Evolutionary conservation across 2,888 invertebrate genomes (phyloP).

Genomic region (Acronicta alni): DNA sequence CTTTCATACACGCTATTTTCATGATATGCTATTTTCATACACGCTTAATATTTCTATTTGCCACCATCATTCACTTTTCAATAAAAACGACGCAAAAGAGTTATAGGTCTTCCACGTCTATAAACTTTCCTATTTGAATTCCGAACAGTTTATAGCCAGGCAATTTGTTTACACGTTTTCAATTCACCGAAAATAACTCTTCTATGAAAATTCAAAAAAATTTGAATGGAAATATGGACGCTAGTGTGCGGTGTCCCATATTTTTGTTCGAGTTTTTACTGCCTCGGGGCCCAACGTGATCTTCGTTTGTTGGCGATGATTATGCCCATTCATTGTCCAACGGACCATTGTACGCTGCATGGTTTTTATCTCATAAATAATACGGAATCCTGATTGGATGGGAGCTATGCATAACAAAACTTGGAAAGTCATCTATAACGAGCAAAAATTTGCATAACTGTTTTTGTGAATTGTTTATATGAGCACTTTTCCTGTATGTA

Average conservation of each 20-base stretch:
- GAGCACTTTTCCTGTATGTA: conserved; percentile 8
- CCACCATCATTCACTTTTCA: not conserved
- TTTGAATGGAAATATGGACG: conserved; percentile 30
- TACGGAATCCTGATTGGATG: conserved; percentile 54
- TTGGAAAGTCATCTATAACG: conserved; percentile 48
- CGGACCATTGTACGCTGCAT: conserved; percentile 62
- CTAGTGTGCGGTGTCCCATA: conserved; percentile 35
- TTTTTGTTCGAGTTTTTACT: conserved; percentile 56
- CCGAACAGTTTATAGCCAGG: not conserved
- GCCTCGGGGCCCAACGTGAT: conserved; percentile 61
- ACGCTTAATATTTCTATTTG: not conserved
- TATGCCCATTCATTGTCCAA: conserved; percentile 69
- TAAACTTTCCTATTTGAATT: not conserved
- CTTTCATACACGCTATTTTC: too few species aligned
- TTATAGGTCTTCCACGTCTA: not conserved
- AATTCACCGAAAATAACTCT: conserved; percentile 5
- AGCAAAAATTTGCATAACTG: conserved; percentile 49
- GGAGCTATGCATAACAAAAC: conserved; percentile 54
- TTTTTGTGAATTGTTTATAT: conserved; percentile 39
- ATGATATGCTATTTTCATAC: too few species aligned
- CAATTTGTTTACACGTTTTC: conserved; percentile 3
- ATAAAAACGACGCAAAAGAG: not conserved
- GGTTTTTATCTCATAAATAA: conserved; percentile 60
- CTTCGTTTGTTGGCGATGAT: conserved; percentile 74
- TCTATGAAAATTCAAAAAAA: conserved; percentile 5